A percentile compares a stretch with the other conserved stretches of the same genome.
Evolutionary conservation across 2,113 vertebrate species (phyloP).

Genomic region (human (Homo sapiens)): DNA sequence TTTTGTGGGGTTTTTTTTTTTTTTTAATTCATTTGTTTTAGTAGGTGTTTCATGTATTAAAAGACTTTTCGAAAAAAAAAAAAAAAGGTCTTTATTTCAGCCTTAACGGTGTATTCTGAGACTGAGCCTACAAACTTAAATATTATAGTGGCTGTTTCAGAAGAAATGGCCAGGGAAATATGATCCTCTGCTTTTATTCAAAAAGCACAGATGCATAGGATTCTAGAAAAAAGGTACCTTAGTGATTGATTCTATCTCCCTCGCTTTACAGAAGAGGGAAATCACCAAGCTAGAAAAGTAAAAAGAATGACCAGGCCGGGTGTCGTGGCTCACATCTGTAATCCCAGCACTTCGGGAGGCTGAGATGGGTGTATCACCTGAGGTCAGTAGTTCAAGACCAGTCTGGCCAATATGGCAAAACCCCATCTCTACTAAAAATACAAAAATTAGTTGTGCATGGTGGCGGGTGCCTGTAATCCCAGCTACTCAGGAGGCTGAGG

Average conservation of each 20-base stretch:
- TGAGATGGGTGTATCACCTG: no score
- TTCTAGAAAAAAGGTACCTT: neutral
- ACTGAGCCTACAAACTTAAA: neutral
- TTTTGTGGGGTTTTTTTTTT: neutral
- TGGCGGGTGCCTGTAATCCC: no score
- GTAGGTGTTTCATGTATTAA: neutral
- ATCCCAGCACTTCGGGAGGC: no score
- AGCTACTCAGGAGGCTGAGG: no score
- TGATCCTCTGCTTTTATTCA: neutral
- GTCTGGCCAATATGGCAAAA: no score
- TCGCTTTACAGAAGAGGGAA: conserved; percentile 1
- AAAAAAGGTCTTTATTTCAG: neutral
- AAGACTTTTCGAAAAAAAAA: neutral
- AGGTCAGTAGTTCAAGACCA: no score
- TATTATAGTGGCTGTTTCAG: neutral
- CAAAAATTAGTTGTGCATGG: no score
- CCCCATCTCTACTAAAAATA: no score
- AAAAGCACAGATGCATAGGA: conserved; percentile 1
- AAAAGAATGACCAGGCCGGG: neutral
- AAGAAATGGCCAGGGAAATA: neutral
- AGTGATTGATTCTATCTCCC: neutral
- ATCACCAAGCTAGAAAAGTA: neutral
- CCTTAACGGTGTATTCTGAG: neutral
- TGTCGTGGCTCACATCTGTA: no score
- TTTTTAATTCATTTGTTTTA: neutral